A percentile compares a stretch with the other conserved stretches of the same genome.
phyloP scores from a whole-genome alignment of 92 coral and sea anemone genomes.

The Zoanthus gigantus region DNA sequence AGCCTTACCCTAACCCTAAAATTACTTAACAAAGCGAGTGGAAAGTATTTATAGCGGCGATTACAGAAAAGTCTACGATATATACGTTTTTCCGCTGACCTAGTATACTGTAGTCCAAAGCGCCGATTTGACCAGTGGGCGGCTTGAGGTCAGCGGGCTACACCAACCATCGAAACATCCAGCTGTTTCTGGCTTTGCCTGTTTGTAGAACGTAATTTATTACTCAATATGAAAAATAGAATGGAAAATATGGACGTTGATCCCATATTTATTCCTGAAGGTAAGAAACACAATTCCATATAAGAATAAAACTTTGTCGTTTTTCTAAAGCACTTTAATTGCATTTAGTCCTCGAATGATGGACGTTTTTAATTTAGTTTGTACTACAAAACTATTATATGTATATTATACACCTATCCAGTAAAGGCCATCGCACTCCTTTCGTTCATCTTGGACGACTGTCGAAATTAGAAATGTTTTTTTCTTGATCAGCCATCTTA shows the following conservation, averaged over 20 bases:
- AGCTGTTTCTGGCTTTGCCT: not conserved
- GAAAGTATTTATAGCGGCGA: too few relatives aligned
- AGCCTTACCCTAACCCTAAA: too few relatives aligned
- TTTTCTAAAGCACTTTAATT: not conserved
- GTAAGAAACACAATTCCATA: slow-evolving; percentile 14
- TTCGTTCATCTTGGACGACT: not conserved
- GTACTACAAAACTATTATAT: not conserved
- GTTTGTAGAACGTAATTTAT: not conserved
- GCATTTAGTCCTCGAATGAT: slow-evolving; percentile 7
- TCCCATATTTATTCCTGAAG: slow-evolving; percentile 51
- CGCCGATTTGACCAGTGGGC: too few relatives aligned
- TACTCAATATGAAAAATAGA: slow-evolving; percentile 6
- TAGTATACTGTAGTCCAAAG: too few relatives aligned
- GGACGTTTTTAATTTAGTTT: not conserved
- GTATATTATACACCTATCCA: not conserved
- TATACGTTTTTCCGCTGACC: too few relatives aligned
- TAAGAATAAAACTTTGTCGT: not conserved
- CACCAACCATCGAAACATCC: not conserved
- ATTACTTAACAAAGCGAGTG: too few relatives aligned
- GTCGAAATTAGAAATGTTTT: not conserved
- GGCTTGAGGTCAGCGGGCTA: slow-evolving; percentile 26
- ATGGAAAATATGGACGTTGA: slow-evolving; percentile 74
- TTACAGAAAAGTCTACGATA: too few relatives aligned
- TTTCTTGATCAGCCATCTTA: not conserved
- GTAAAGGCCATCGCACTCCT: not conserved